These are phyloP conservation scores for Platynereis dumerilii DNA, from an alignment of 2,888 invertebrate species.

Conservation along the genomic window DNA sequence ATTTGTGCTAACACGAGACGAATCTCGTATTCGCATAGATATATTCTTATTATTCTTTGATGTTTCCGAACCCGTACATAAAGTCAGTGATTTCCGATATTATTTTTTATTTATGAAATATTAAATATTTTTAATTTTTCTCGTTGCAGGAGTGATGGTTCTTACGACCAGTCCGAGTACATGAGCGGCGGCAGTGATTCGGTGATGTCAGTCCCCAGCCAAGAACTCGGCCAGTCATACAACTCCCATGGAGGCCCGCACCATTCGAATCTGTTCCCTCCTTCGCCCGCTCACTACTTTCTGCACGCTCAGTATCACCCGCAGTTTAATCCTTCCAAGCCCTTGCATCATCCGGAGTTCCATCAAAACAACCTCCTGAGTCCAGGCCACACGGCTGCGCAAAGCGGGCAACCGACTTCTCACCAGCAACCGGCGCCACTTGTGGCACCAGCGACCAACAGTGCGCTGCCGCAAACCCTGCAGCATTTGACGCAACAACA, in stretches of 20 bases:
- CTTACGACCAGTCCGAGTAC: slow-evolving; percentile 16
- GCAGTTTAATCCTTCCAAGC: not conserved
- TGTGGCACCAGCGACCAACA: not conserved
- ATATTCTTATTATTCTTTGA: no score
- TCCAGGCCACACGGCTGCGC: no score
- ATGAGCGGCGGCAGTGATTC: slow-evolving; percentile 5
- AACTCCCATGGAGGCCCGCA: not conserved
- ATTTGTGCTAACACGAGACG: no score
- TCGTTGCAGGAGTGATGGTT: slow-evolving; percentile 19
- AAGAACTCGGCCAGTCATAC: slow-evolving; percentile 3
- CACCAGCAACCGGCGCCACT: no score
- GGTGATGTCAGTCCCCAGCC: slow-evolving; percentile 21
- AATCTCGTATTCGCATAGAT: no score
- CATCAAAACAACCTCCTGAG: no score
- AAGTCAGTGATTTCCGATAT: no score
- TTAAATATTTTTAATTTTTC: not conserved
- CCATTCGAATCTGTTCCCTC: not conserved
- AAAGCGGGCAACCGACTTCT: no score
- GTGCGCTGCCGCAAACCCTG: not conserved
- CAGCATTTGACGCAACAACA: not conserved
- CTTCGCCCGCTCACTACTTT: slow-evolving; percentile 1
- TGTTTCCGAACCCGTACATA: no score
- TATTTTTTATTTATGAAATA: no score
- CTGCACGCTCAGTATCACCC: not conserved
- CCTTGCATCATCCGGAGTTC: no score